Percentiles rank a stretch among this genome's conserved stretches.
Conservation (phyloP, 1,140 invertebrate genomes). For the Trichonephila clavipes region DNA sequence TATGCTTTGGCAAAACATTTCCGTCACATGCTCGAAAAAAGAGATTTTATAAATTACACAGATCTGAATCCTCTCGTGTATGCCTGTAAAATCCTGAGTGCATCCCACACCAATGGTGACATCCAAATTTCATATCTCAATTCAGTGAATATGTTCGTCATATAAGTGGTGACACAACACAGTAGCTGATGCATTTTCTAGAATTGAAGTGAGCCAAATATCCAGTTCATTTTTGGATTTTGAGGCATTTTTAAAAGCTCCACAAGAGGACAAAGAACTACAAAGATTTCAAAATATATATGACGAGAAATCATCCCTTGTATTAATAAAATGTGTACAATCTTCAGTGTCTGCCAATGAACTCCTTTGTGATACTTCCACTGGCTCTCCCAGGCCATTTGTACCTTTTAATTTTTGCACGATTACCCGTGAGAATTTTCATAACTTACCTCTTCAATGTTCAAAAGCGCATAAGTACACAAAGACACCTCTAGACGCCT, state of each 20-base stretch:
- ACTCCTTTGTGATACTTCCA: neutral
- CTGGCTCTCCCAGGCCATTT: neutral
- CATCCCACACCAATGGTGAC: too few relatives aligned
- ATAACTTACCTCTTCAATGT: neutral
- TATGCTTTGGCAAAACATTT: too few relatives aligned
- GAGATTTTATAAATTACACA: too few relatives aligned
- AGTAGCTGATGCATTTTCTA: too few relatives aligned
- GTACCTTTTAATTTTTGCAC: neutral
- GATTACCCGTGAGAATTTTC: neutral
- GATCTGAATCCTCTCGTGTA: too few relatives aligned
- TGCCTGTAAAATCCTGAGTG: neutral
- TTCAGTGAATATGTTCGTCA: neutral
- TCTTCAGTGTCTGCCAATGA: neutral
- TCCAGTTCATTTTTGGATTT: neutral
- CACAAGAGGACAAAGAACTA: neutral
- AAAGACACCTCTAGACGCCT: neutral
- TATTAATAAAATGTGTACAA: neutral
- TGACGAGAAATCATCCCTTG: too few relatives aligned
- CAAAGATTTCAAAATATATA: neutral
- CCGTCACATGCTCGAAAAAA: too few relatives aligned
- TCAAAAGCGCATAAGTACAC: neutral
- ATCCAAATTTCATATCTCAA: too few relatives aligned
- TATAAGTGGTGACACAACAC: too few relatives aligned
- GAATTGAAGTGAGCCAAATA: neutral
- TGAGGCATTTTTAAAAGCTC: neutral